A percentile compares a stretch with the other conserved stretches of the same genome.
These are phyloP conservation scores for Athripsodes cinereus DNA, from an alignment of 2,888 invertebrate species.

Conservation along the genomic window DNA sequence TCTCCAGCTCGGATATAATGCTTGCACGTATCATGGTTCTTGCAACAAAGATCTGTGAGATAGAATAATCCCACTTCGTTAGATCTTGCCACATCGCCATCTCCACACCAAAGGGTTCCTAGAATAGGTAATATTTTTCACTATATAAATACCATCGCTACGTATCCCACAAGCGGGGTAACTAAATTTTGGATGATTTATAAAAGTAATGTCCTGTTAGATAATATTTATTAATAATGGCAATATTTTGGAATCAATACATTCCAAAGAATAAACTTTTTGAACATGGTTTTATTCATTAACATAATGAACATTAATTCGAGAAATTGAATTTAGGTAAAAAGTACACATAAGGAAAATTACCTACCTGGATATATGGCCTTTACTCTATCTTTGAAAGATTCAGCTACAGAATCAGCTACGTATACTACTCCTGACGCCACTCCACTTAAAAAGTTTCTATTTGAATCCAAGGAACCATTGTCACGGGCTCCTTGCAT, in stretches of 20 bases:
- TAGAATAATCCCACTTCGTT: constrained; percentile 59
- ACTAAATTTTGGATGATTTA: no score
- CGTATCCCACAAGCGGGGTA: no score
- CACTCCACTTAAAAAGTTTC: constrained; percentile 46
- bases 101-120: constrained; percentile 75
- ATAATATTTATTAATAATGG: no score
- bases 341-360: no score
- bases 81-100: constrained; percentile 55
- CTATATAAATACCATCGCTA: no score
- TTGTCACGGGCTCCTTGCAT: constrained; percentile 51
- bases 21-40: constrained; percentile 64
- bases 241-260: no score
- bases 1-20: constrained; percentile 52
- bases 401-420: constrained; percentile 41
- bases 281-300: no score
- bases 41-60: constrained; percentile 62
- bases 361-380: constrained; percentile 56
- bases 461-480: constrained; percentile 58
- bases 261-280: no score
- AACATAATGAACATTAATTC: no score
- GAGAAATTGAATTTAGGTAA: no score
- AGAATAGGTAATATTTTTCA: no score
- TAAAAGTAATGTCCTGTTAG: no score
- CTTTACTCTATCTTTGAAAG: constrained; percentile 48
- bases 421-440: constrained; percentile 37